These are phyloP conservation scores for Scaptomyza polygonia DNA, from an alignment of 2,888 invertebrate genomes.

Conservation along the genomic window DNA sequence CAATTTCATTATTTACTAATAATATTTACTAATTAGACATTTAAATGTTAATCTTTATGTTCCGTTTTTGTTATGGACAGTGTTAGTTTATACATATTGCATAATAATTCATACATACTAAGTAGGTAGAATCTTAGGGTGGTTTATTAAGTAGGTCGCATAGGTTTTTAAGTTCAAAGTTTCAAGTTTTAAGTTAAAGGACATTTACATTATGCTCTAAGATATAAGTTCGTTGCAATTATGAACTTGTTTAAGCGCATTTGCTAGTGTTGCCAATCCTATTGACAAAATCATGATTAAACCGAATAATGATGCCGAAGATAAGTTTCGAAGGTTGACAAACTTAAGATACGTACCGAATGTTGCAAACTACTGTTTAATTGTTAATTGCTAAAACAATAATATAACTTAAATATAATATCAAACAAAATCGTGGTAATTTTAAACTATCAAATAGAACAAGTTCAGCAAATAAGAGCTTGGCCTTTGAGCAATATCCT, in stretches of 20 bases:
- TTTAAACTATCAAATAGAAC: background rate
- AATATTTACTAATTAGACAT: constrained; percentile 68
- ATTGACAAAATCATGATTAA: constrained; percentile 18
- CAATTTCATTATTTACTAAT: constrained; percentile 62
- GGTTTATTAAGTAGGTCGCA: constrained; percentile 69
- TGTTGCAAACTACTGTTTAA: background rate
- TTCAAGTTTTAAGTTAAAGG: constrained; percentile 22
- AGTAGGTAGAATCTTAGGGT: constrained; percentile 59
- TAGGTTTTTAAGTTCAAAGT: constrained; percentile 38
- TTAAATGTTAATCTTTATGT: constrained; percentile 49
- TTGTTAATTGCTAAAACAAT: background rate
- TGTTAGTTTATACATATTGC: constrained; percentile 55
- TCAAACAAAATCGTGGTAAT: background rate
- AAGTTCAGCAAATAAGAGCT: background rate
- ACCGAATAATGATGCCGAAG: constrained; percentile 13
- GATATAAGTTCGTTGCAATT: constrained; percentile 5
- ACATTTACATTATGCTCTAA: constrained; percentile 18
- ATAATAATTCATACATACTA: constrained; percentile 50
- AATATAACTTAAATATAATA: background rate
- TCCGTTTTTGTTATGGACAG: constrained; percentile 53
- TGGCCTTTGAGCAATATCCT: background rate
- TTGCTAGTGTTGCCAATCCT: constrained; percentile 34
- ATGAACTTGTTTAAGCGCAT: constrained; percentile 31
- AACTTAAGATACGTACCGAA: background rate
- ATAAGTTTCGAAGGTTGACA: background rate